Conservation (phyloP, 2,113 vertebrate genomes). For the Rhinogobius similis region DNA sequence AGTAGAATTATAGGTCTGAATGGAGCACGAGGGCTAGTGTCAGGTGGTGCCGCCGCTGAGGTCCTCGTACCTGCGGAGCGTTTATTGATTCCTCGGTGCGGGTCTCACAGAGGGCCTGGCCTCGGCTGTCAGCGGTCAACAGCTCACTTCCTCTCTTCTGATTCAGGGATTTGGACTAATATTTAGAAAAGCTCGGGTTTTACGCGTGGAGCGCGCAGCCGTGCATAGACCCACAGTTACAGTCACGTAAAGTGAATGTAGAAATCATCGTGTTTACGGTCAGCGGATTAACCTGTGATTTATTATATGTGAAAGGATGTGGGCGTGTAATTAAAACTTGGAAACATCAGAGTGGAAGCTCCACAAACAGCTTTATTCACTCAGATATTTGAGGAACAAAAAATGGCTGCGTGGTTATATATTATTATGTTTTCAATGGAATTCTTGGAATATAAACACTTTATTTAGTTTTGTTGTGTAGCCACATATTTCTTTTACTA, state of each 20-base stretch:
- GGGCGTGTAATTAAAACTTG: slow-evolving; percentile 51
- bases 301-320: slow-evolving; percentile 72
- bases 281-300: slow-evolving; percentile 60
- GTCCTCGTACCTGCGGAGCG: not conserved
- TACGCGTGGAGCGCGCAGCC: slow-evolving; percentile 57
- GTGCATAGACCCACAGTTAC: slow-evolving; percentile 18
- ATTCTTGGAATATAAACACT: not conserved
- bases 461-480: no score
- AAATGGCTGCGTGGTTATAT: not conserved
- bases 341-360: slow-evolving; percentile 5
- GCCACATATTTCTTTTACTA: no score
- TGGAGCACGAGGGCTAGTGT: not conserved
- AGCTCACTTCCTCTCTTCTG: slow-evolving; percentile 72
- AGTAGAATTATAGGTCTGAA: not conserved
- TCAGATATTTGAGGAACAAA: slow-evolving; percentile 8
- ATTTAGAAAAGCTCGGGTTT: slow-evolving; percentile 76
- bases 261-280: slow-evolving; percentile 55
- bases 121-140: slow-evolving; percentile 73
- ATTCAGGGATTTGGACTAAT: slow-evolving; percentile 71
- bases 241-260: slow-evolving; percentile 53
- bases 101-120: slow-evolving; percentile 51
- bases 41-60: slow-evolving; percentile 12
- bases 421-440: not conserved
- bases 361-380: slow-evolving; percentile 8
- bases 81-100: slow-evolving; percentile 14